A percentile compares a stretch with the other conserved stretches of the same genome.
phyloP scores from a whole-genome alignment of 1,140 invertebrate genomes.

The Phocides pigmalion region DNA sequence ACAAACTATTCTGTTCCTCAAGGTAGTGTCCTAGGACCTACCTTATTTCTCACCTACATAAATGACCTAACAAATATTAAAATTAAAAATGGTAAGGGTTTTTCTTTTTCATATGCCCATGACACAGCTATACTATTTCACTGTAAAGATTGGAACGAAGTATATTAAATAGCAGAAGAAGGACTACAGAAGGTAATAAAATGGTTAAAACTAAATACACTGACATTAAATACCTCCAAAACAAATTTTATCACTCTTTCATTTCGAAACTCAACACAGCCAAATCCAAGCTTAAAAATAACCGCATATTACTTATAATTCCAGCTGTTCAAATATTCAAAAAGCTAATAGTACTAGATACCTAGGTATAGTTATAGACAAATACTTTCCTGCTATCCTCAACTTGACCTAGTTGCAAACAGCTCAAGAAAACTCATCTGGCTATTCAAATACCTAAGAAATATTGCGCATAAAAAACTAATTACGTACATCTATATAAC shows the following conservation, averaged over 20 bases:
- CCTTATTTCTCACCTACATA: neutral
- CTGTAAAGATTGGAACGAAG: too few relatives aligned
- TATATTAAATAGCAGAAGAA: neutral
- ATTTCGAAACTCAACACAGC: neutral
- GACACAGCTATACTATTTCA: neutral
- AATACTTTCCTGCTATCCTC: neutral
- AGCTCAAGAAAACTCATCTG: too few relatives aligned
- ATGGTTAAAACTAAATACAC: neutral
- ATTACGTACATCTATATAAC: too few relatives aligned
- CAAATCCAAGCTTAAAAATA: constrained; percentile 10
- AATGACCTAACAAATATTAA: neutral
- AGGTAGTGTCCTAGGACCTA: too few relatives aligned
- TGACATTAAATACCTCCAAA: neutral
- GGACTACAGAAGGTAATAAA: too few relatives aligned
- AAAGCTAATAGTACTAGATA: constrained; percentile 31
- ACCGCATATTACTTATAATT: neutral
- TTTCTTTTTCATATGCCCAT: too few relatives aligned
- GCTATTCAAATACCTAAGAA: too few relatives aligned
- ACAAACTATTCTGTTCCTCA: neutral
- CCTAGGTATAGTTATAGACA: constrained; percentile 15
- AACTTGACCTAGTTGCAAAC: too few relatives aligned
- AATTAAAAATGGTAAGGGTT: neutral
- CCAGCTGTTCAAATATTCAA: constrained; percentile 14
- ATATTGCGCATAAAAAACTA: too few relatives aligned
- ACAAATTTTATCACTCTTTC: too few relatives aligned